Evolutionary conservation across 2,888 invertebrate species (phyloP), one percentile per base, ranked within the genome.

Genomic region (Augochlorella aurata): DNA sequence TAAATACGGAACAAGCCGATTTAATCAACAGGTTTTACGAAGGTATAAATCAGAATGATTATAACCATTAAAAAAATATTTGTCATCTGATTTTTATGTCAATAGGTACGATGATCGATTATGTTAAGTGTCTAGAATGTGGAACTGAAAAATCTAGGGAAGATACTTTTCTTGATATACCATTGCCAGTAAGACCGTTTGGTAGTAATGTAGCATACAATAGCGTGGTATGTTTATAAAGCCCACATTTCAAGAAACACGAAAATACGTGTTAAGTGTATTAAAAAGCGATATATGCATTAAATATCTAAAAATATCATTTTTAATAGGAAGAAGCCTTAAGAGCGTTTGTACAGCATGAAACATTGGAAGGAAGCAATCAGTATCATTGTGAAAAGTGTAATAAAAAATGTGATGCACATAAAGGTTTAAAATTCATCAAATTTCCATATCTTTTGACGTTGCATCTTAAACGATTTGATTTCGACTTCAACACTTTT

Each of bases 351-450:
- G 97, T 97, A 0, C 96, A 97, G 88, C 97, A 97, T 0, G 98
- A 98, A 94, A 96, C 96, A 5, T 94, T 98, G 50, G 96, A 97
- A 82, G 98, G 95, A 44, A 96, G 96, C 90, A 98, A 98, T 94
- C 97, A 98, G 94, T 98, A 98, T 94, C 95, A 96, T 92, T 98
- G 98, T 94, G 97, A 97, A 89, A 96, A 96, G 87, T 98, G 98
- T 94, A 95, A 97, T 90, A 97, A 97, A 92, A 97, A 97, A 91
- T 97, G 97, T 92, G 96, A 98, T 93, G 98, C 98, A 21, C 97
- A 98, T 92, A 98, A 98, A 94, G 98, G 98, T 58, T 94, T 98
- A 71, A 97, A 97, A 92, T 98, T 98, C 92, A 96, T 96, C 29
- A 96, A 96, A 85, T 97, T 98, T 93, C 98, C 98, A 0, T 98